phyloP scores from a whole-genome alignment of 1,140 invertebrate species.

The Drosophila watanabei region DNA sequence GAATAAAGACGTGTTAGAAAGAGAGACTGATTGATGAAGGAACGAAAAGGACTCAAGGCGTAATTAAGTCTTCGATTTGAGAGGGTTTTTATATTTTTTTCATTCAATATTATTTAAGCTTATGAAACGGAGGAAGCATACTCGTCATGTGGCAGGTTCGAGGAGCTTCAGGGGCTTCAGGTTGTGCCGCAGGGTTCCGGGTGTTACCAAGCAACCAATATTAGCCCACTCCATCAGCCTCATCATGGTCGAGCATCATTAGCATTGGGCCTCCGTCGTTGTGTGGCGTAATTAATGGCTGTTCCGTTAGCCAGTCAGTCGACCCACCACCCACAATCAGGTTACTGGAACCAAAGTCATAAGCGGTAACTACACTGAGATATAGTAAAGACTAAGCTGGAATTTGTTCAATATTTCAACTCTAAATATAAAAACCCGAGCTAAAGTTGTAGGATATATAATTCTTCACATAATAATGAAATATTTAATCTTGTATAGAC shows the following conservation, averaged over 20 bases:
- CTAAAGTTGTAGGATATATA: not conserved
- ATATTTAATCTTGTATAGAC: not conserved
- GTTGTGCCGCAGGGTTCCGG: not conserved
- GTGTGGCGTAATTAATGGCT: conserved; percentile 46
- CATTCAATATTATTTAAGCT: not conserved
- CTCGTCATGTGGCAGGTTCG: not conserved
- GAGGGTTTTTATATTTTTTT: not conserved
- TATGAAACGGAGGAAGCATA: not conserved
- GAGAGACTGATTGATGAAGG: conserved; percentile 20
- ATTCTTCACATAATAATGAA: not conserved
- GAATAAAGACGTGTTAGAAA: conserved; percentile 17
- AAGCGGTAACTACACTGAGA: conserved; percentile 16
- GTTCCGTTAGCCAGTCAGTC: conserved; percentile 1
- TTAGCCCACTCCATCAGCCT: conserved; percentile 48
- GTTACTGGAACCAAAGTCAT: conserved; percentile 21
- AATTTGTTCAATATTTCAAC: not conserved
- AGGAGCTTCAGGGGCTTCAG: not conserved
- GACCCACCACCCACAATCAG: conserved; percentile 21
- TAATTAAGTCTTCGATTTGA: conserved; percentile 15
- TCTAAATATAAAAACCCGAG: not conserved
- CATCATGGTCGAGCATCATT: conserved; percentile 41
- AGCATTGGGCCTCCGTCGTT: conserved; percentile 30
- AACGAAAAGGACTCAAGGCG: not conserved
- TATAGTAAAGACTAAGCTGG: not conserved
- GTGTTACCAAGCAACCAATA: conserved; percentile 41